phyloP scores from a whole-genome alignment of 2,888 invertebrate species.

The Scaptomyza cyrtandrae region DNA sequence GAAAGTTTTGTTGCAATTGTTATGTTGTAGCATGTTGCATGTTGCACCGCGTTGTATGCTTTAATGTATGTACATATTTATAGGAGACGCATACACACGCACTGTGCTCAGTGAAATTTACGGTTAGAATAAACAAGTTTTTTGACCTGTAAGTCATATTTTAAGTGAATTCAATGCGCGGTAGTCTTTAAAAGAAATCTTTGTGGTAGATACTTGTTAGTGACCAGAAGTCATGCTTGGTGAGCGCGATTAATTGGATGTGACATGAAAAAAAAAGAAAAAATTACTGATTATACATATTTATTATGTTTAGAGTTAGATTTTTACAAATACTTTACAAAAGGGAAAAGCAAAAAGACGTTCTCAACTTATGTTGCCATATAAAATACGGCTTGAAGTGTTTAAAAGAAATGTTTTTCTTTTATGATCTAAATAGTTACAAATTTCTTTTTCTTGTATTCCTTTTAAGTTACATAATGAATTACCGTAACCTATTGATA shows the following conservation, averaged over 20 bases:
- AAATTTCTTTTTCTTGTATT: too few relatives aligned
- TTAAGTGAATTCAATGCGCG: constrained; percentile 2
- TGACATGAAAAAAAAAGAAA: constrained; percentile 1
- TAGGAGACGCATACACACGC: constrained; percentile 4
- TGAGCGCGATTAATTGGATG: not conserved
- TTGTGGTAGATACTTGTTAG: not conserved
- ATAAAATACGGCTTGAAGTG: too few relatives aligned
- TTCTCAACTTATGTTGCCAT: too few relatives aligned
- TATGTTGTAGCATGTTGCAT: constrained; percentile 5
- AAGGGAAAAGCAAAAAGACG: too few relatives aligned
- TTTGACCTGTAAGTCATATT: constrained; percentile 7
- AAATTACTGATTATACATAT: not conserved
- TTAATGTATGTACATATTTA: constrained; percentile 9
- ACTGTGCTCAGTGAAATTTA: not conserved
- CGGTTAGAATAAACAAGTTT: constrained; percentile 13
- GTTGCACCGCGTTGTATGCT: not conserved
- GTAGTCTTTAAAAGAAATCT: not conserved
- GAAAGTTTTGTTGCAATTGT: constrained; percentile 9
- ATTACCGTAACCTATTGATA: not conserved
- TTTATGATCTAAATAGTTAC: too few relatives aligned
- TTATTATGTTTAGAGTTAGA: not conserved
- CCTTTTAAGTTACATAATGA: not conserved
- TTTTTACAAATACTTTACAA: too few relatives aligned
- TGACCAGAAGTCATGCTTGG: constrained; percentile 12
- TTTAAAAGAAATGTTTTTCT: too few relatives aligned